Evolutionary conservation across 2,888 invertebrate genomes (phyloP), one percentile per base, ranked within the genome.

Genomic region (Tridacna crocea): DNA sequence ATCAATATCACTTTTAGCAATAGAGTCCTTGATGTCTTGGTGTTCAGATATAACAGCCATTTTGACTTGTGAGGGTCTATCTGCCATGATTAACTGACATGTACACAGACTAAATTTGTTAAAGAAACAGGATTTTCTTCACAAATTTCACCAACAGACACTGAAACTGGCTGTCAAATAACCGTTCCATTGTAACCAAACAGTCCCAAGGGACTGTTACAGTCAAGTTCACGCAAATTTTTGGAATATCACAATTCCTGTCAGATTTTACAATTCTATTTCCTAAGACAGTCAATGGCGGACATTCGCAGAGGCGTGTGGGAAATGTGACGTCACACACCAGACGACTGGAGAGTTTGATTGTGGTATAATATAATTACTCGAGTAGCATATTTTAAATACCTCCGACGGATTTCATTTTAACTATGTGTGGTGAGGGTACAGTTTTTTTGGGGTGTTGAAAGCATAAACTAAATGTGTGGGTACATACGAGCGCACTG

Each of bases 21-120:
- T 80, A 46, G 80, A 83, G 10, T 88, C 88, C 72, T 87, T 89
- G 63, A 88, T 83, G 79, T 86, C 82, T 79, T 87, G 87, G 77
- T 87, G 87, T 75, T 90, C 89, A 61, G 87, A 85, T 77, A 90
- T 88, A 77, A 91, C 91, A 86, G 91, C 89, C 91, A 91, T 91
- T 83, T 91, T 90, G 83, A 87, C 88, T 79, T 82, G 80, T 48
- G 84, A 82, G 61, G 88, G 85, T 79, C 85, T 85, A 84, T 90
- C 89, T 84, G 90, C 91, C 90, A 90, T 90, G 87, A 63, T 78
- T 78, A 83, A 84, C 82, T 82, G 83, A 82, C 83, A 85, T 85
- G 82, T 83, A 76, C 84, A 68, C n/a, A 70, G 70, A 70, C 51
- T 19, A 51, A 83, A 75, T 65, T 70, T 68, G 51, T 70, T 72